Evolutionary conservation across 2,888 invertebrate species (phyloP).

Genomic region (Malthinus seriepunctatus): DNA sequence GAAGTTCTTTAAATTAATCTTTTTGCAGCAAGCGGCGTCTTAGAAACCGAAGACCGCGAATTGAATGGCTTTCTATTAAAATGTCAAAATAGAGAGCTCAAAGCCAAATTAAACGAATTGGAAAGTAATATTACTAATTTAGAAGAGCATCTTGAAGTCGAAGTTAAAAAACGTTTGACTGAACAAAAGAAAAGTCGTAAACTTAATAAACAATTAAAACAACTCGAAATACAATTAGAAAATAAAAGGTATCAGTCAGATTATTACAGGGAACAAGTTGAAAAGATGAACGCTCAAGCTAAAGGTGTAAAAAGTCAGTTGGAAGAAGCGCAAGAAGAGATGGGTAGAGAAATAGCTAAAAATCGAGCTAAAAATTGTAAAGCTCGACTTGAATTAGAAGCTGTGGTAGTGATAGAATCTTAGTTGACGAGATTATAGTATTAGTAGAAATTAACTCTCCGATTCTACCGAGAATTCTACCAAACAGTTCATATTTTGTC

Average conservation of each 20-base stretch:
- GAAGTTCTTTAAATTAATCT: neutral
- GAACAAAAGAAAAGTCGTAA: slow-evolving; percentile 90
- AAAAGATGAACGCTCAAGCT: slow-evolving; percentile 84
- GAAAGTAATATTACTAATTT: slow-evolving; percentile 93
- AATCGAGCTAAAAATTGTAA: no score
- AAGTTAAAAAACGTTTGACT: slow-evolving; percentile 89
- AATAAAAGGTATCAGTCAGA: slow-evolving; percentile 96
- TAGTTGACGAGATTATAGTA: no score
- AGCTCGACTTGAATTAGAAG: slow-evolving; percentile 95
- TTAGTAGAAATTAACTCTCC: no score
- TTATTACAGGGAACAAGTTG: slow-evolving; percentile 97
- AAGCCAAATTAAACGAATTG: slow-evolving; percentile 91
- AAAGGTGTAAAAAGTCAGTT: slow-evolving; percentile 92
- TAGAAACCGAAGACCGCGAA: slow-evolving; percentile 97
- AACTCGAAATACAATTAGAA: slow-evolving; percentile 88
- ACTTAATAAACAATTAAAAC: slow-evolving; percentile 94
- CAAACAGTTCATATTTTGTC: no score
- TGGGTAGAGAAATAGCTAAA: slow-evolving; percentile 91
- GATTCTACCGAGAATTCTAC: no score
- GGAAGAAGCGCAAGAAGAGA: slow-evolving; percentile 97
- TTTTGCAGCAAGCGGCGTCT: slow-evolving; percentile 61
- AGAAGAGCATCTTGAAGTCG: slow-evolving; percentile 93
- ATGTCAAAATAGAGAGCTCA: slow-evolving; percentile 92
- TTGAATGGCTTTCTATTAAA: slow-evolving; percentile 86
- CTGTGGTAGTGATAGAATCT: no score